Conservation (phyloP, 2,888 invertebrate genomes). For the Nasonovia ribisnigri region DNA sequence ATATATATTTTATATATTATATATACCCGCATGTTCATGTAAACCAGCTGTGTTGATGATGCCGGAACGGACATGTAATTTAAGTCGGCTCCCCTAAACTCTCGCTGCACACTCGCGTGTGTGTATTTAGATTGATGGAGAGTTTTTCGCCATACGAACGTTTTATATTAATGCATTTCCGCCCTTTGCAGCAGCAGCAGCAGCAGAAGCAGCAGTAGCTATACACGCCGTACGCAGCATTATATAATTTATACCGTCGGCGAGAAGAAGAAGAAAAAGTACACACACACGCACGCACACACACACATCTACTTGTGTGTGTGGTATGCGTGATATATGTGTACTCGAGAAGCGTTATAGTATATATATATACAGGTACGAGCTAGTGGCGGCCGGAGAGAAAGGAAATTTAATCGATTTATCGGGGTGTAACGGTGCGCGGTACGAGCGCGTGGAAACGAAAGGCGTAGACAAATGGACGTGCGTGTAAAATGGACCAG, state of each 20-base stretch:
- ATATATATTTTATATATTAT: background rate
- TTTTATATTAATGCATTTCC: slow-evolving; percentile 57
- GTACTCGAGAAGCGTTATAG: background rate
- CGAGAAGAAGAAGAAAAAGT: slow-evolving; percentile 4
- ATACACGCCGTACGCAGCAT: background rate
- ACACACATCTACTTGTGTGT: background rate
- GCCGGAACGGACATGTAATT: slow-evolving; percentile 50
- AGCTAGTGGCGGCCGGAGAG: background rate
- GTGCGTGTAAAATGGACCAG: slow-evolving; percentile 8
- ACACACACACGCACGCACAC: background rate
- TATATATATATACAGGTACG: background rate
- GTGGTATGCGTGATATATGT: background rate
- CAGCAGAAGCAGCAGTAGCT: background rate
- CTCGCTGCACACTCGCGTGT: background rate
- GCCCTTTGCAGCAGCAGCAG: slow-evolving; percentile 20
- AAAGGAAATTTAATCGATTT: slow-evolving; percentile 37
- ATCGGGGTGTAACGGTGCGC: background rate
- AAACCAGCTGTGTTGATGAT: slow-evolving; percentile 37
- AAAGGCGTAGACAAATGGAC: slow-evolving; percentile 29
- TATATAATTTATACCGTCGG: background rate
- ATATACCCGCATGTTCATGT: background rate
- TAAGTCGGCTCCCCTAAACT: slow-evolving; percentile 12
- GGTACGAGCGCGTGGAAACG: background rate
- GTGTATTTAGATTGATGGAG: slow-evolving; percentile 32
- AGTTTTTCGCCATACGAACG: slow-evolving; percentile 41